phyloP scores from a whole-genome alignment of 2,113 vertebrate species.

The Coregonus clupeaformis region DNA sequence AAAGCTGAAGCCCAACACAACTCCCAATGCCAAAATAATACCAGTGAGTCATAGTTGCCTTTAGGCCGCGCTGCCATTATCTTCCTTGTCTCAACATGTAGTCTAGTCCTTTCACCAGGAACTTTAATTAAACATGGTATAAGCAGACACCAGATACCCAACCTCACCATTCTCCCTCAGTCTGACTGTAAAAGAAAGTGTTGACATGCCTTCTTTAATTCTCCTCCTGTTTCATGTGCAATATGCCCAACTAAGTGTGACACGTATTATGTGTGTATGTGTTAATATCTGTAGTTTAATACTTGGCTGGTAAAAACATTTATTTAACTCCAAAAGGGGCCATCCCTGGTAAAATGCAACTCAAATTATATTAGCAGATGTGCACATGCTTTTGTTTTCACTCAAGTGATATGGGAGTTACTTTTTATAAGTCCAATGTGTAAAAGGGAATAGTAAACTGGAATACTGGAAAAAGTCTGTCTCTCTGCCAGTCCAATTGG shows the following conservation, averaged over 20 bases:
- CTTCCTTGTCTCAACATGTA: conserved; percentile 70
- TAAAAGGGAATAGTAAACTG: conserved; percentile 6
- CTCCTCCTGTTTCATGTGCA: too few species aligned
- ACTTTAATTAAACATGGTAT: conserved; percentile 67
- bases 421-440: conserved; percentile 10
- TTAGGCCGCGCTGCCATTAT: conserved; percentile 61
- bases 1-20: conserved; percentile 49
- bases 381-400: conserved; percentile 30
- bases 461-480: conserved; percentile 11
- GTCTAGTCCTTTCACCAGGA: conserved; percentile 47
- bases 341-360: conserved; percentile 17
- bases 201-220: background rate
- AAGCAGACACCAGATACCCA: conserved; percentile 48
- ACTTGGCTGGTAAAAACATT: conserved; percentile 21
- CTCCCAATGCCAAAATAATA: conserved; percentile 68
- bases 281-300: background rate
- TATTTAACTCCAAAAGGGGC: conserved; percentile 1
- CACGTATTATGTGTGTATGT: background rate
- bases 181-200: background rate
- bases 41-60: conserved; percentile 70
- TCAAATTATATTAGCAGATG: conserved; percentile 37
- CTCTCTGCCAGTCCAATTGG: conserved; percentile 45
- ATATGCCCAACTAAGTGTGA: background rate
- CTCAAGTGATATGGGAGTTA: conserved; percentile 24
- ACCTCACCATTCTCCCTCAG: conserved; percentile 18